These are phyloP conservation scores for Sebastes itinus DNA, from an alignment of 2,797 vertebrate genomes.

Conservation along the genomic window DNA sequence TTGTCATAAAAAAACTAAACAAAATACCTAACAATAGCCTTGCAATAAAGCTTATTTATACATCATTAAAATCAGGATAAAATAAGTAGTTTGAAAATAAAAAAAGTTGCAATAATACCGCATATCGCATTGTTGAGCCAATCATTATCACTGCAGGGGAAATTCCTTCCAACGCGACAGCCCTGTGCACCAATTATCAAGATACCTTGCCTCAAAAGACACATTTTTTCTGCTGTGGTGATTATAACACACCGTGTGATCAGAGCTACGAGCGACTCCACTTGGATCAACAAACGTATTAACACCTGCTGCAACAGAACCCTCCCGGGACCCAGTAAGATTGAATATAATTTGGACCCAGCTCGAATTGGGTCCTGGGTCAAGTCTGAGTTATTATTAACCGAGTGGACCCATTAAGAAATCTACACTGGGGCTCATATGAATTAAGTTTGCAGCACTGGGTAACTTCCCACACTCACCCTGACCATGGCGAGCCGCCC, in stretches of 20 bases:
- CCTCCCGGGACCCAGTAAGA: background rate
- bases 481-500: background rate
- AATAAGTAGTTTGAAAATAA: too few relatives aligned
- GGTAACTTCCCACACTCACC: background rate
- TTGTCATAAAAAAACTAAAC: too few relatives aligned
- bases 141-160: too few relatives aligned
- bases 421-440: background rate
- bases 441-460: background rate
- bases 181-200: background rate
- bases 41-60: too few relatives aligned
- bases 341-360: background rate
- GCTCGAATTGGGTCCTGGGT: background rate
- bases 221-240: background rate
- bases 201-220: background rate
- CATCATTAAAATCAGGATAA: too few relatives aligned
- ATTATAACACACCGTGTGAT: background rate
- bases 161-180: background rate
- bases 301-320: background rate
- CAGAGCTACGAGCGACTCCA: background rate
- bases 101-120: too few relatives aligned
- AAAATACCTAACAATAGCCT: too few relatives aligned
- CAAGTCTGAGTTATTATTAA: background rate
- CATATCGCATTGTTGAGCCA: too few relatives aligned
- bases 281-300: background rate
- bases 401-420: background rate